Conservation (phyloP, 2,797 vertebrate species). For the Antrozous pallidus region DNA sequence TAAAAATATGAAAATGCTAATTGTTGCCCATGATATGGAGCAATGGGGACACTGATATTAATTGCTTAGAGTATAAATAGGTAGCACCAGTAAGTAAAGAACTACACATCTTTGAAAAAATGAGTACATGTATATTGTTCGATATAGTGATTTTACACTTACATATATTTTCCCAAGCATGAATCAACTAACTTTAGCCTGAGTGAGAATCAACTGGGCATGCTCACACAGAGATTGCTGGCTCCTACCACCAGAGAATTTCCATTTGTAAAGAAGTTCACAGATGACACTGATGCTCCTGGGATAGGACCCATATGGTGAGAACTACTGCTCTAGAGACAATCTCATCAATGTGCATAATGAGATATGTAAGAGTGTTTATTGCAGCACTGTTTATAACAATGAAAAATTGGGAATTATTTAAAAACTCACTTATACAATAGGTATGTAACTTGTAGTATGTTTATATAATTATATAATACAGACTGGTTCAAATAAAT, state of each 20-base stretch:
- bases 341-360: not conserved
- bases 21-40: not conserved
- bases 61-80: not conserved
- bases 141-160: not conserved
- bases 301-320: not conserved
- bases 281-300: not conserved
- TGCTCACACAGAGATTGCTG: not conserved
- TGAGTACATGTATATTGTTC: not conserved
- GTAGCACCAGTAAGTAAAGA: not conserved
- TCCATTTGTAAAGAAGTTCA: not conserved
- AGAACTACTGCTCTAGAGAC: not conserved
- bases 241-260: not conserved
- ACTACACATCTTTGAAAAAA: not conserved
- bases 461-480: not conserved
- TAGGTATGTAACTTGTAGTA: not conserved
- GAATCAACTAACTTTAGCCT: not conserved
- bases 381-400: not conserved
- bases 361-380: not conserved
- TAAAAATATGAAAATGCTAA: not conserved
- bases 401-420: not conserved
- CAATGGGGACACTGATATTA: not conserved
- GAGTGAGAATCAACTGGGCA: not conserved
- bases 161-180: not conserved
- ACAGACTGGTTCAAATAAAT: not conserved
- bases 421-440: not conserved